Base-by-base conservation (phyloP, 2,888 invertebrate species). In the Strigamia crassipes region DNA sequence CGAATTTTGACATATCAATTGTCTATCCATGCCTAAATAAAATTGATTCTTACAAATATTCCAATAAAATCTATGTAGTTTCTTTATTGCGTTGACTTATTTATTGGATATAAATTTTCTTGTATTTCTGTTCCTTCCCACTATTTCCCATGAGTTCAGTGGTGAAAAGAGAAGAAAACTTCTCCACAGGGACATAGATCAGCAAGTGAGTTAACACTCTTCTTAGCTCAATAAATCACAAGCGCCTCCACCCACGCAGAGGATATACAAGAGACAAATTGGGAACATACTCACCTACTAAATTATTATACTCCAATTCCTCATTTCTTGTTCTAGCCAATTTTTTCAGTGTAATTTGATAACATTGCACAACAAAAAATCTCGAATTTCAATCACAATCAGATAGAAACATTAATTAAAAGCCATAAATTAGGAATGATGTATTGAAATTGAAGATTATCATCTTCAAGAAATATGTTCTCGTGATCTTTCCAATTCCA, bases 401-500 rank as follows among this genome's bases (percentile, higher is more conserved):
- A 56, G 9, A 61, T 2, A 3, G 2, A 61, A 61, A 61, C 61
- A 61, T 61, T 61, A 61, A 61, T 61, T 61, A 61, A 61, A 61
- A 61, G 10, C 21, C 61, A 61, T 61, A 61, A 61, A 61, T 61
- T 23, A 61, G 9, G 10, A 61, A 23, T 3, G 61, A 61, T 18
- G 61, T 61, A 61, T 15, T 61, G 61, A 61, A 23, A 23, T 61
- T 61, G 18, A 10, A 61, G 61, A 66, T 66, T 66, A 66, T 66
- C 61, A 66, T 66, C 61, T 66, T 21, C 21, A 66, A 66, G 61
- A 66, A 66, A n/a, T 66, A 66, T 66, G 61, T 66, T 66, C 61
- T 23, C 21, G 8, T 0, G 3, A 66, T 66, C 12, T 66, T 66
- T 21, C 61, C 61, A 23, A 51, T 66, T 66, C 21, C 21, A 1